Evolutionary conservation across 2,888 invertebrate species (phyloP).

Genomic region (Campoplex nolae): DNA sequence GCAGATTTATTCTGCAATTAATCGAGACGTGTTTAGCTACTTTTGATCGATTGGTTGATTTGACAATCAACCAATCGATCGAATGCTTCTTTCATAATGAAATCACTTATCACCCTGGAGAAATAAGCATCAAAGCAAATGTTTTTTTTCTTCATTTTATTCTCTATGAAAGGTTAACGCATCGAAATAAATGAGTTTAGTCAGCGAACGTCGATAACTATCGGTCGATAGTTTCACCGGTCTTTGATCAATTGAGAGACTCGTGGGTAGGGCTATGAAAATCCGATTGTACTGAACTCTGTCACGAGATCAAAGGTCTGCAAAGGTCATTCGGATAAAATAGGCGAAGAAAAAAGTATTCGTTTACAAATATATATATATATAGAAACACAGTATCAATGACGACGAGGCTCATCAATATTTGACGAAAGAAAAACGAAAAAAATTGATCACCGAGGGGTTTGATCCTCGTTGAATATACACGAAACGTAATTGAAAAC

Average conservation of each 20-base stretch:
- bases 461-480: constrained; percentile 12
- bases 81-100: not conserved
- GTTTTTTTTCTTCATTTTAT: not conserved
- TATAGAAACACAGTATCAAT: constrained; percentile 12
- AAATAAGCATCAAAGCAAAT: not conserved
- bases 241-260: not conserved
- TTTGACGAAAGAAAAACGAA: not conserved
- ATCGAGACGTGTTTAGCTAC: not conserved
- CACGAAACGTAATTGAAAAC: constrained; percentile 22
- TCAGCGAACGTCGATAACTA: constrained; percentile 7
- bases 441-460: not conserved
- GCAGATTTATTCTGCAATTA: not conserved
- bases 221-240: not conserved
- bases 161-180: constrained; percentile 1
- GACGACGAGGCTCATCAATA: not conserved
- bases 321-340: constrained; percentile 26
- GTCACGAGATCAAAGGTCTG: not conserved
- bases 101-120: not conserved
- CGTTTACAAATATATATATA: not conserved
- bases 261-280: not conserved
- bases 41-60: no score
- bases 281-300: not conserved
- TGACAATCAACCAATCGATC: not conserved
- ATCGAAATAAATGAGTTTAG: not conserved
- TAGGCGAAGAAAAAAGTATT: not conserved